These are phyloP conservation scores for Rhopalosiphum maidis DNA, from an alignment of 1,140 invertebrate genomes.

Conservation along the genomic window DNA sequence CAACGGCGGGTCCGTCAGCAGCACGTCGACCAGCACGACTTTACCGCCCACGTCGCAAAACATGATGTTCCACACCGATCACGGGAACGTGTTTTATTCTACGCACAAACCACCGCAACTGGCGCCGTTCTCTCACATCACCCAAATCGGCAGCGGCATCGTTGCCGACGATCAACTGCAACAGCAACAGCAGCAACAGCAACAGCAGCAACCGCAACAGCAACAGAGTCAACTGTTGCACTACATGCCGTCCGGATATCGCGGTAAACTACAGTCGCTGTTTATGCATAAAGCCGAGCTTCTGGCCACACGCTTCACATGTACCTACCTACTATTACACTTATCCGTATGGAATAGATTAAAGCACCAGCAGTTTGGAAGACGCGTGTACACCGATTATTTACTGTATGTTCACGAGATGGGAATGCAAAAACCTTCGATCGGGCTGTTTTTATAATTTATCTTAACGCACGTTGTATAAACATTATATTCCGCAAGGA, in stretches of 20 bases:
- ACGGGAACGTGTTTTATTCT: background rate
- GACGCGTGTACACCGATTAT: background rate
- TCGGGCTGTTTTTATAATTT: background rate
- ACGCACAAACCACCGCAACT: slow-evolving; percentile 13
- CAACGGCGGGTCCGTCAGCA: background rate
- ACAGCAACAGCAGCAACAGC: background rate
- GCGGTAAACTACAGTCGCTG: slow-evolving; percentile 34
- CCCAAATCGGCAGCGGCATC: background rate
- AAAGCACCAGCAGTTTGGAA: background rate
- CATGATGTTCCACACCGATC: slow-evolving; percentile 11
- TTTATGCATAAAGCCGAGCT: background rate
- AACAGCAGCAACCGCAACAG: background rate
- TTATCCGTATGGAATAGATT: background rate
- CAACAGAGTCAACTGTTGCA: background rate
- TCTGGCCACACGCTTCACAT: background rate
- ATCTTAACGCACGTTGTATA: background rate
- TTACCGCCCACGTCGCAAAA: background rate
- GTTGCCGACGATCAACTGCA: background rate
- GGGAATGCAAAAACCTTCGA: background rate
- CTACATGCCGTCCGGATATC: slow-evolving; percentile 22
- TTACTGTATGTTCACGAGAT: background rate
- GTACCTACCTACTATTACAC: background rate
- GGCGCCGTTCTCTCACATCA: background rate
- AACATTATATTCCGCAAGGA: background rate
- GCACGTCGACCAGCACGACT: slow-evolving; percentile 13